These are phyloP conservation scores for Drosophila burlai DNA, from an alignment of 1,140 invertebrate species.

Conservation along the genomic window DNA sequence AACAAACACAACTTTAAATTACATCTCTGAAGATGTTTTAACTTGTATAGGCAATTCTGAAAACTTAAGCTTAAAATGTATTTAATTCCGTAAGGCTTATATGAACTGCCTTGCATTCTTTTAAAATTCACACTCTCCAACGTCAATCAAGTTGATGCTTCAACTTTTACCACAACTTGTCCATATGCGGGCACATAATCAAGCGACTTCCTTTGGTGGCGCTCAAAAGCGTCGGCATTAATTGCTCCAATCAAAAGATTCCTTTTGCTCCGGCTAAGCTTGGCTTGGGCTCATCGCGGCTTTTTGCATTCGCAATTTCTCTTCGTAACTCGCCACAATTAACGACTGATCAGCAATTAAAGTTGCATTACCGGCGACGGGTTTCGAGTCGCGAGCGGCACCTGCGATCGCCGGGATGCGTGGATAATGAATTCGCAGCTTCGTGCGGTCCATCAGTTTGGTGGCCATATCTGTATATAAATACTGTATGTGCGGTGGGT, in stretches of 20 bases:
- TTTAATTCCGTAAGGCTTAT: too few species aligned
- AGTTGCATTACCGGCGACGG: slow-evolving; percentile 68
- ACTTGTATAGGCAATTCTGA: background rate
- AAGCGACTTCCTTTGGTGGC: slow-evolving; percentile 49
- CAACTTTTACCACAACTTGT: slow-evolving; percentile 36
- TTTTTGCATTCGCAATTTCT: slow-evolving; percentile 57
- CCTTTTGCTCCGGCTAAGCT: slow-evolving; percentile 39
- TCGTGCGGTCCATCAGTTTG: slow-evolving; percentile 37
- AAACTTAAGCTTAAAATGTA: background rate
- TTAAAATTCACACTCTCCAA: background rate
- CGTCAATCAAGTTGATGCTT: slow-evolving; percentile 36
- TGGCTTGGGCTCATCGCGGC: slow-evolving; percentile 30
- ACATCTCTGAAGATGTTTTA: background rate
- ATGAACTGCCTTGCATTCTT: slow-evolving; percentile 4
- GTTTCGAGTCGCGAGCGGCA: slow-evolving; percentile 30
- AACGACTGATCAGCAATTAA: slow-evolving; percentile 78
- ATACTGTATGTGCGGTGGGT: slow-evolving; percentile 30
- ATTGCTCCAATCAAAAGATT: slow-evolving; percentile 62
- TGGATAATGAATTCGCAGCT: slow-evolving; percentile 59
- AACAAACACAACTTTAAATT: background rate
- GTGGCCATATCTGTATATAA: slow-evolving; percentile 8
- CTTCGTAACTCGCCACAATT: slow-evolving; percentile 74
- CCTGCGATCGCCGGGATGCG: slow-evolving; percentile 53
- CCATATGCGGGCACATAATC: slow-evolving; percentile 28
- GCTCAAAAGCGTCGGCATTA: slow-evolving; percentile 69